phyloP scores from a whole-genome alignment of 2,113 vertebrate genomes.

The Sturnus vulgaris region DNA sequence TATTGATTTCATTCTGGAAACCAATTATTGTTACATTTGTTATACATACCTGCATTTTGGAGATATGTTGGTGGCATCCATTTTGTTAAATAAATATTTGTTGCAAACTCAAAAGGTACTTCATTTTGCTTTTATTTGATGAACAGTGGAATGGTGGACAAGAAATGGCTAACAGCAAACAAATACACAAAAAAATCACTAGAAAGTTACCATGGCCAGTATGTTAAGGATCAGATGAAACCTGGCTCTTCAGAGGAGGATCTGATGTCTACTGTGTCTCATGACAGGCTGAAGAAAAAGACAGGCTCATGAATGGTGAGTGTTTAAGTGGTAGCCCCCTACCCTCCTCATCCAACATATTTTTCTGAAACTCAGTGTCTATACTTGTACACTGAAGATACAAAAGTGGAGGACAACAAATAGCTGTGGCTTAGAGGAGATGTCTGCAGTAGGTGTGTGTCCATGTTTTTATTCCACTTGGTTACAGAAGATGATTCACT shows the following conservation, averaged over 20 bases:
- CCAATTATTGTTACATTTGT: conserved; percentile 14
- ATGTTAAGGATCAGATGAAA: background rate
- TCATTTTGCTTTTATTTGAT: background rate
- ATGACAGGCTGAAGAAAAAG: background rate
- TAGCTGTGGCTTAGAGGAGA: background rate
- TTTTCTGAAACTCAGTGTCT: background rate
- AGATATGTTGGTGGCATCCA: conserved; percentile 36
- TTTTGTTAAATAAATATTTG: conserved; percentile 70
- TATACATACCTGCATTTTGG: conserved; percentile 3
- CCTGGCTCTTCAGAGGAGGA: background rate
- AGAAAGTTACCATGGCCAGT: background rate
- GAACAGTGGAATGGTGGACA: background rate
- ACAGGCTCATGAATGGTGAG: background rate
- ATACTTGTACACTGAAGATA: background rate
- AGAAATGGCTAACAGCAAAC: background rate
- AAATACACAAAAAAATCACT: background rate
- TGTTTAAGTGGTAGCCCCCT: background rate
- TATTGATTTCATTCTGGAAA: conserved; percentile 46
- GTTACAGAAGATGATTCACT: background rate
- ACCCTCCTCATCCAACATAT: background rate
- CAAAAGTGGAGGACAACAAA: background rate
- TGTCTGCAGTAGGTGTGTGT: background rate
- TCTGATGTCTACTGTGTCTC: background rate
- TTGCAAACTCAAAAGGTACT: conserved; percentile 34
- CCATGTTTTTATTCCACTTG: background rate